Percentiles rank a stretch among this genome's conserved stretches.
phyloP scores from a whole-genome alignment of 2,113 vertebrate genomes.

The Caretta caretta region DNA sequence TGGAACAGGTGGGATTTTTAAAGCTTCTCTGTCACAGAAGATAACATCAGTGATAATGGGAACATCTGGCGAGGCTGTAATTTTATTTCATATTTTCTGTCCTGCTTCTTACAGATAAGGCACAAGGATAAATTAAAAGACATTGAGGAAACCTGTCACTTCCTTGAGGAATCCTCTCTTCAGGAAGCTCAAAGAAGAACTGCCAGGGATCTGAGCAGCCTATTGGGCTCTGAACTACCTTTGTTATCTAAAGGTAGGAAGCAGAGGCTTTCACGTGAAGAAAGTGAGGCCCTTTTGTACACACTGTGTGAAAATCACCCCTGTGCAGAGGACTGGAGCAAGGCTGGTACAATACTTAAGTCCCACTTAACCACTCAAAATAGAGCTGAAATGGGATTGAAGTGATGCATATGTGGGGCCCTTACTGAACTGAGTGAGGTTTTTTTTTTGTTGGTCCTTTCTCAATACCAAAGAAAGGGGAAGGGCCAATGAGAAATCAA shows the following conservation, averaged over 20 bases:
- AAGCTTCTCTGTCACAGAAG: not conserved
- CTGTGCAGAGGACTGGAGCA: not conserved
- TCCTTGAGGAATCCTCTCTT: slow-evolving; percentile 48
- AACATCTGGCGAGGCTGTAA: not conserved
- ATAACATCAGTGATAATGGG: not conserved
- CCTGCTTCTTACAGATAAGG: slow-evolving; percentile 13
- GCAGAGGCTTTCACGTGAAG: not conserved
- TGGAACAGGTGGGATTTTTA: not conserved
- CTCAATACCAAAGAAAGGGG: not conserved
- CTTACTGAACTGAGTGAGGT: not conserved
- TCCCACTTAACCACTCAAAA: not conserved
- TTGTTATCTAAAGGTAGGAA: slow-evolving; percentile 67
- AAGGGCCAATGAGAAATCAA: not conserved
- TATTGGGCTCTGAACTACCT: not conserved
- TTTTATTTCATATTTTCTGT: not conserved
- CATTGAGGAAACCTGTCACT: slow-evolving; percentile 16
- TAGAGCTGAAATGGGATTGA: not conserved
- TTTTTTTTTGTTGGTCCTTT: not conserved
- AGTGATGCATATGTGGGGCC: not conserved
- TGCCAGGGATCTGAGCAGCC: not conserved
- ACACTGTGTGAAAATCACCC: not conserved
- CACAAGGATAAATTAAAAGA: slow-evolving; percentile 21
- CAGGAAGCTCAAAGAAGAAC: slow-evolving; percentile 63
- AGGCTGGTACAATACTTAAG: not conserved
- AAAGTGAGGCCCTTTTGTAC: not conserved